Percentiles rank a stretch among this genome's conserved stretches.
Conservation (phyloP, 2,888 invertebrate species). For the Petrolisthes manimaculis region DNA sequence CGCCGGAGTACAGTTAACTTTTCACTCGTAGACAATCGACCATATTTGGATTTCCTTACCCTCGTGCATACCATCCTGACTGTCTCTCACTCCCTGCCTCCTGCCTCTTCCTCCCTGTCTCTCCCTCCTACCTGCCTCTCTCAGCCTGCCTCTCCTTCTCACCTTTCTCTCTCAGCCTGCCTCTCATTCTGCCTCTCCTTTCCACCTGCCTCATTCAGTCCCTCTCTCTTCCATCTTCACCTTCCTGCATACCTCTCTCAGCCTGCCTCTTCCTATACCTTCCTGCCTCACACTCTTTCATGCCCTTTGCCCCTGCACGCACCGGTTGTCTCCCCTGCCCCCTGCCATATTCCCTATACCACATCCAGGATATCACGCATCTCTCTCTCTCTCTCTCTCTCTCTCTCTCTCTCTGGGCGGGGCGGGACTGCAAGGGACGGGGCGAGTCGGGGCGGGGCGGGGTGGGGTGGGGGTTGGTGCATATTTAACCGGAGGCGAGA, state of each 20-base stretch:
- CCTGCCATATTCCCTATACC: not conserved
- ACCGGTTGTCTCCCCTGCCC: not conserved
- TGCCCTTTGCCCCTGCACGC: constrained; percentile 29
- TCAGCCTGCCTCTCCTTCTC: too few relatives aligned
- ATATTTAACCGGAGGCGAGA: not conserved
- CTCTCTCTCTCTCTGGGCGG: not conserved
- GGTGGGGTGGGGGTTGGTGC: too few relatives aligned
- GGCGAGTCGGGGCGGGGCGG: too few relatives aligned
- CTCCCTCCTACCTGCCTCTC: not conserved
- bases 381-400: not conserved
- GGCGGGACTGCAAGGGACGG: too few relatives aligned
- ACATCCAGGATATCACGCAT: constrained; percentile 1
- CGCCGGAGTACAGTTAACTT: too few relatives aligned
- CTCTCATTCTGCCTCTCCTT: not conserved
- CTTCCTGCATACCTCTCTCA: not conserved
- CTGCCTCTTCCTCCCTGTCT: not conserved
- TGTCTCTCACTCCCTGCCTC: not conserved
- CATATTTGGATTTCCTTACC: not conserved
- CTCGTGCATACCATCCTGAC: not conserved
- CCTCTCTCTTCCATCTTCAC: constrained; percentile 10
- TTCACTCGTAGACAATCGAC: too few relatives aligned
- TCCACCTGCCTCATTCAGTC: not conserved
- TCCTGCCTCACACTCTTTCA: not conserved
- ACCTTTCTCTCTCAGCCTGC: too few relatives aligned
- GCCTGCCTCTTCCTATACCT: constrained; percentile 7